phyloP scores from a whole-genome alignment of 2,113 vertebrate species.

The Beaufortia kweichowensis region DNA sequence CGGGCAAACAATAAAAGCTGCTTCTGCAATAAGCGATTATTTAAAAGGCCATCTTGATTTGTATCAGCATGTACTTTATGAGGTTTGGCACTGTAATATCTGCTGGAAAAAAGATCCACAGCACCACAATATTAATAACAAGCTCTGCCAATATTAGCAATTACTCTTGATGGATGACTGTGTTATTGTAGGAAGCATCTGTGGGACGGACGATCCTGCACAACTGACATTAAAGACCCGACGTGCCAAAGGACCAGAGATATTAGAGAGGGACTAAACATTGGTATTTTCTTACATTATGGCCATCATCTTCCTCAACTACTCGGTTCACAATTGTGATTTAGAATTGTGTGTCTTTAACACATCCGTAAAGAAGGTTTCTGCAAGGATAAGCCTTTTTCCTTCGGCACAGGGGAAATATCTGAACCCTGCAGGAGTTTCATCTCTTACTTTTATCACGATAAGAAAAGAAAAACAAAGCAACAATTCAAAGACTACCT shows the following conservation, averaged over 20 bases:
- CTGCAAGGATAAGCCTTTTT: background rate
- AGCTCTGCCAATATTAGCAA: constrained; percentile 28
- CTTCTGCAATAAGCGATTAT: constrained; percentile 17
- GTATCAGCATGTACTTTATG: constrained; percentile 35
- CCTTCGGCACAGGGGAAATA: constrained; percentile 2
- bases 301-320: background rate
- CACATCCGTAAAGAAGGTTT: background rate
- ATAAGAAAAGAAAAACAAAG: constrained; percentile 13
- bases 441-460: background rate
- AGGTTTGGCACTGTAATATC: constrained; percentile 31
- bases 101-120: background rate
- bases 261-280: background rate
- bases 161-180: constrained; percentile 36
- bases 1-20: background rate
- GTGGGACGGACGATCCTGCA: background rate
- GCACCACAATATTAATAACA: constrained; percentile 41
- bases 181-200: constrained; percentile 4
- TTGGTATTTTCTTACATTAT: background rate
- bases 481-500: background rate
- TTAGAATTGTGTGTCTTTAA: background rate
- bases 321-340: background rate
- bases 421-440: constrained; percentile 22
- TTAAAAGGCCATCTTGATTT: constrained; percentile 33
- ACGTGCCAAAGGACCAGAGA: background rate
- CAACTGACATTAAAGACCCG: background rate